Evolutionary conservation across 1,140 invertebrate genomes (phyloP).

Genomic region (Spodoptera litura): DNA sequence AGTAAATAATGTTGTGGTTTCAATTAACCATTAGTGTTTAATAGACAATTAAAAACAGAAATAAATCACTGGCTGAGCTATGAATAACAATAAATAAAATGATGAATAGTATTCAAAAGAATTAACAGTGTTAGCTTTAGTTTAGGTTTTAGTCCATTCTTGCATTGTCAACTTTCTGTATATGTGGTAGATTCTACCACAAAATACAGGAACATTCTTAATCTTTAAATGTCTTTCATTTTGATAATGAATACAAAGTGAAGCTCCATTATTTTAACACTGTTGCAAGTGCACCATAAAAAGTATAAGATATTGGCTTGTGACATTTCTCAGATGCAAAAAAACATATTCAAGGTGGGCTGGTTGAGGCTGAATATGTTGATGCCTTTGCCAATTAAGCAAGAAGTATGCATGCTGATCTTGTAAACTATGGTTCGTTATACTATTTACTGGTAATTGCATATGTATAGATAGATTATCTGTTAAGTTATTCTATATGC

Average conservation of each 20-base stretch:
- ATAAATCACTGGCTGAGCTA: too few species aligned
- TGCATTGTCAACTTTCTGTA: too few species aligned
- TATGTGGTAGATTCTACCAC: too few species aligned
- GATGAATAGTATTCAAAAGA: too few species aligned
- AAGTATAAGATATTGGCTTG: constrained; percentile 12
- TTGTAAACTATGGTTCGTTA: constrained; percentile 1
- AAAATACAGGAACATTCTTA: too few species aligned
- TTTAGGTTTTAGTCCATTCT: too few species aligned
- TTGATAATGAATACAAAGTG: neutral
- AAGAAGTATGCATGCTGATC: neutral
- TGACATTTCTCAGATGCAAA: constrained; percentile 19
- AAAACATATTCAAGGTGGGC: constrained; percentile 17
- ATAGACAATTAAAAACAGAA: too few species aligned
- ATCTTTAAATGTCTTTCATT: neutral
- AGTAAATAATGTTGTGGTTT: too few species aligned
- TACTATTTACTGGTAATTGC: neutral
- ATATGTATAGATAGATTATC: neutral
- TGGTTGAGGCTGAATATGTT: neutral
- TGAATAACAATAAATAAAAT: too few species aligned
- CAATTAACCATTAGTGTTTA: too few species aligned
- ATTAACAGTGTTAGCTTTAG: too few species aligned
- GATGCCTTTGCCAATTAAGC: constrained; percentile 21
- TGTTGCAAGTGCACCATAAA: neutral
- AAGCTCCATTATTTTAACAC: neutral
- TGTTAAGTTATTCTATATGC: too few species aligned